phyloP scores from a whole-genome alignment of 2,888 invertebrate genomes.

The Biston betularia region DNA sequence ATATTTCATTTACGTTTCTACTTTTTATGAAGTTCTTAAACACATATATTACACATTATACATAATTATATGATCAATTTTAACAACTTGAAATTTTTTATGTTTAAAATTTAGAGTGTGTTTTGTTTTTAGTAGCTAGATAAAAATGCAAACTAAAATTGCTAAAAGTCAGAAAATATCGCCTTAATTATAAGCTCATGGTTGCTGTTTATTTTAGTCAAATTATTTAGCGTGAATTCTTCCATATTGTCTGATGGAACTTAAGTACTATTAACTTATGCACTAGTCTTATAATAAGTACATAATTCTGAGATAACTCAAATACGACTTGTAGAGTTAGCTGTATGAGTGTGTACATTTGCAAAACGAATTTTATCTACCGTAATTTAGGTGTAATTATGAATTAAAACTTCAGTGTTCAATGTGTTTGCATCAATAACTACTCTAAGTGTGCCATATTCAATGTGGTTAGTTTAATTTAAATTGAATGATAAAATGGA shows the following conservation, averaged over 20 bases:
- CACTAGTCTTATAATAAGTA: conserved; percentile 60
- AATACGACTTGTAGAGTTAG: conserved; percentile 39
- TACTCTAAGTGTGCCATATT: conserved; percentile 57
- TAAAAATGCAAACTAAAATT: too few species aligned
- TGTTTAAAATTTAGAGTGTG: too few species aligned
- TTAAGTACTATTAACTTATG: conserved; percentile 26
- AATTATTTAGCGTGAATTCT: conserved; percentile 53
- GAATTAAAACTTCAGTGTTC: conserved; percentile 41
- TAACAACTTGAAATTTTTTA: too few species aligned
- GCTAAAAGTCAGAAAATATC: conserved; percentile 1
- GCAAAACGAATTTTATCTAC: conserved; percentile 48
- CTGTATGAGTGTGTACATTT: conserved; percentile 49
- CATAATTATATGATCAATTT: too few species aligned
- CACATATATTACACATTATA: too few species aligned
- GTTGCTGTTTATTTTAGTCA: conserved; percentile 46
- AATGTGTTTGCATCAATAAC: conserved; percentile 37
- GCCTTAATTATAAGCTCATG: neutral
- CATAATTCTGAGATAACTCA: conserved; percentile 39
- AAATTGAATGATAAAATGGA: too few species aligned
- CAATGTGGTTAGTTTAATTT: conserved; percentile 52
- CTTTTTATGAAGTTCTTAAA: too few species aligned
- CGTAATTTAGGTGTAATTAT: conserved; percentile 22
- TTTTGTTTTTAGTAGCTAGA: too few species aligned
- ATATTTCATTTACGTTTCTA: too few species aligned
- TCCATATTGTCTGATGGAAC: conserved; percentile 49